phyloP scores from a whole-genome alignment of 1,140 invertebrate species.

The Hormaphis cornu region DNA sequence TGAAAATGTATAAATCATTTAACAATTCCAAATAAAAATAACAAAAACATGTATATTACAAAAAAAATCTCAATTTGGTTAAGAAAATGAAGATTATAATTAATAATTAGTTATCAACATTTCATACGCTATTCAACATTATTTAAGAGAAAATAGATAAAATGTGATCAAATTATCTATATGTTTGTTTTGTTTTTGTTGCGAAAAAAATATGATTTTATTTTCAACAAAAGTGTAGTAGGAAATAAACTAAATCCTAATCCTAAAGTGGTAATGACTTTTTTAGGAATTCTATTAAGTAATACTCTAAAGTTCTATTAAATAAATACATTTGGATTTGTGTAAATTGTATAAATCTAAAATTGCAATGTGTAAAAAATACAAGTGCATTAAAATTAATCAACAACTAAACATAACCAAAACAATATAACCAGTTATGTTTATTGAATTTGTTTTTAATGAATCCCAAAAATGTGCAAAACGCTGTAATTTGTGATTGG shows the following conservation, averaged over 20 bases:
- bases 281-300: too few species aligned
- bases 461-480: constrained; percentile 25
- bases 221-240: neutral
- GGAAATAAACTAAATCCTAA: neutral
- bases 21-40: neutral
- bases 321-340: constrained; percentile 6
- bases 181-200: constrained; percentile 5
- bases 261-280: neutral
- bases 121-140: too few species aligned
- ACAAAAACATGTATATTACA: too few species aligned
- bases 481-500: constrained; percentile 24
- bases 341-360: constrained; percentile 12
- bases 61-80: too few species aligned
- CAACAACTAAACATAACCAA: constrained; percentile 17
- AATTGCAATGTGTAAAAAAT: constrained; percentile 26
- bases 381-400: constrained; percentile 23
- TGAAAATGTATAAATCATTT: neutral
- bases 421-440: neutral
- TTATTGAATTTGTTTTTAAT: constrained; percentile 1
- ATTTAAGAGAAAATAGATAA: too few species aligned
- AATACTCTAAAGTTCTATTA: neutral
- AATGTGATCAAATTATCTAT: too few species aligned
- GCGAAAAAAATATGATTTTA: too few species aligned
- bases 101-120: too few species aligned
- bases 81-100: too few species aligned